A percentile compares a stretch with the other conserved stretches of the same genome.
These are phyloP conservation scores for Lutjanus erythropterus DNA, from an alignment of 2,113 vertebrate genomes.

Conservation along the genomic window DNA sequence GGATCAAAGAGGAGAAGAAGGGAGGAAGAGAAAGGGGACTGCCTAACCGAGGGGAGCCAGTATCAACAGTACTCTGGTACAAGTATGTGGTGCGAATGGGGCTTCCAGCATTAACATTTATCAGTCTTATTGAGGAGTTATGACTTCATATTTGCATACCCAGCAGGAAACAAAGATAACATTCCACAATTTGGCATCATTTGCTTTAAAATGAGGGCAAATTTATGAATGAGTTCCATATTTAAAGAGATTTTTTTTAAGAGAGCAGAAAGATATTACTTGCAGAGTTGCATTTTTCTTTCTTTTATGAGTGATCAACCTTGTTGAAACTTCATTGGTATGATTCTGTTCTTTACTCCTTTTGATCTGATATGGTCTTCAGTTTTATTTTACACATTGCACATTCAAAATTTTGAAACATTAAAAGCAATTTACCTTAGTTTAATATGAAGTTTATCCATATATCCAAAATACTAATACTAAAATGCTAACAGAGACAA, in stretches of 20 bases:
- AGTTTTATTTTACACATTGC: not conserved
- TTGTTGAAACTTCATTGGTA: not conserved
- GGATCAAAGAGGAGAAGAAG: conserved; percentile 20
- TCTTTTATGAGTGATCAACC: not conserved
- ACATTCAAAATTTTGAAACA: not conserved
- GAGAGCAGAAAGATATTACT: conserved; percentile 6
- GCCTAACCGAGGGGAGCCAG: not conserved
- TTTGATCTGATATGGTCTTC: not conserved
- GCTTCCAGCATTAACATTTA: not conserved
- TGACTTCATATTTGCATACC: not conserved
- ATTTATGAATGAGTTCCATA: conserved; percentile 11
- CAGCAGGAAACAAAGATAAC: conserved; percentile 8
- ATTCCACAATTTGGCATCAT: not conserved
- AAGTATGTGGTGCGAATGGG: not conserved
- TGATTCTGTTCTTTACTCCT: not conserved
- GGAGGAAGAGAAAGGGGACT: not conserved
- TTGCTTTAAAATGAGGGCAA: not conserved
- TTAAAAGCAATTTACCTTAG: not conserved
- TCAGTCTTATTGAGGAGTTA: not conserved
- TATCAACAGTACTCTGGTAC: not conserved
- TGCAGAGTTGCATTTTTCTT: conserved; percentile 6
- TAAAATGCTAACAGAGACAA: no score
- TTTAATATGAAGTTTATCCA: not conserved
- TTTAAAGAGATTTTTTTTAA: conserved; percentile 25
- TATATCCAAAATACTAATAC: not conserved